phyloP scores from a whole-genome alignment of 2,113 vertebrate genomes.

The Hoplias malabaricus region DNA sequence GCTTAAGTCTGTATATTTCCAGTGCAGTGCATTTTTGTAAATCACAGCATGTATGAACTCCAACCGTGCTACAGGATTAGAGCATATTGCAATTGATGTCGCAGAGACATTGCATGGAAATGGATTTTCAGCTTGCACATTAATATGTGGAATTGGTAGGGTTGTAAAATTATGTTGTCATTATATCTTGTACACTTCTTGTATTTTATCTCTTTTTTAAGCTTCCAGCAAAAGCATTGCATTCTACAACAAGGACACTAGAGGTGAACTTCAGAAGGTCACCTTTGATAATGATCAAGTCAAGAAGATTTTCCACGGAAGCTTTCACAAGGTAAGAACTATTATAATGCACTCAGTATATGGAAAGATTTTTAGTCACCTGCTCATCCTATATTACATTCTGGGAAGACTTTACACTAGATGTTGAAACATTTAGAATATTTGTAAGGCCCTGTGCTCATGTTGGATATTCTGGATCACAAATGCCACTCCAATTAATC shows the following conservation, averaged over 20 bases:
- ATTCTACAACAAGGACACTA: constrained; percentile 95
- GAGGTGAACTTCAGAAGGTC: constrained; percentile 88
- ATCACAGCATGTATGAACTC: constrained; percentile 25
- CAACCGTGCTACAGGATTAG: constrained; percentile 30
- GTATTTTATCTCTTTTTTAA: constrained; percentile 65
- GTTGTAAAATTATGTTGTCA: neutral
- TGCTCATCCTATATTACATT: too few relatives aligned
- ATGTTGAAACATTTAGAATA: too few relatives aligned
- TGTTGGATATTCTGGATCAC: too few relatives aligned
- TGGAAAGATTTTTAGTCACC: too few relatives aligned
- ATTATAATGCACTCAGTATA: too few relatives aligned
- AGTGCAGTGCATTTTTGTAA: neutral
- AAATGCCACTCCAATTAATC: too few relatives aligned
- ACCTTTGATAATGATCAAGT: constrained; percentile 87
- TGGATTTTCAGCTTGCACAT: constrained; percentile 6
- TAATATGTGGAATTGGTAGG: neutral
- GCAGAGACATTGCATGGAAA: constrained; percentile 24
- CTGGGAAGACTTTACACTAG: too few relatives aligned
- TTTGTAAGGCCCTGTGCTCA: too few relatives aligned
- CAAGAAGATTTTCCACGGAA: constrained; percentile 94
- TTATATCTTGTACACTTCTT: neutral
- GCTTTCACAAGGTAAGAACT: constrained; percentile 96
- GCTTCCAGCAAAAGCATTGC: constrained; percentile 90
- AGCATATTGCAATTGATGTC: constrained; percentile 34
- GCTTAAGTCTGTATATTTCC: neutral